Evolutionary conservation across 2,888 invertebrate genomes (phyloP).

Genomic region (Drosophila nr. perissopoda): DNA sequence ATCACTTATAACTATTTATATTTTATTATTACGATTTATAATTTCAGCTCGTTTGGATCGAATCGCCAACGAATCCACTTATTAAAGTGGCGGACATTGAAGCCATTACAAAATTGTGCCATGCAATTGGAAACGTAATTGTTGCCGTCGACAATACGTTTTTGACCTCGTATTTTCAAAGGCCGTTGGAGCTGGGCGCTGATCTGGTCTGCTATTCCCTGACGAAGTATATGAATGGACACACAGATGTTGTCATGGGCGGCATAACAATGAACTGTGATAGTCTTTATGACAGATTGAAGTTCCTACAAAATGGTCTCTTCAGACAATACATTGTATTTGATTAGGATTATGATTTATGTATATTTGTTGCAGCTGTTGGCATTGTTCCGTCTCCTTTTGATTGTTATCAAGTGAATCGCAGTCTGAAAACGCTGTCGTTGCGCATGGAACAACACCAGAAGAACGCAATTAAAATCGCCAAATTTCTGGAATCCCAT

Average conservation of each 20-base stretch:
- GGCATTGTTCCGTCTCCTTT: conserved; percentile 98
- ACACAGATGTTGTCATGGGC: conserved; percentile 99
- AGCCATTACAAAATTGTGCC: conserved; percentile 88
- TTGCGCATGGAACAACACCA: conserved; percentile 96
- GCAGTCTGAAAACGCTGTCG: conserved; percentile 96
- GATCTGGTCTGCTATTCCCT: conserved; percentile 96
- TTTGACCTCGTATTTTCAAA: conserved; percentile 95
- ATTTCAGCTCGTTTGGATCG: conserved; percentile 93
- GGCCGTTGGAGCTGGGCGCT: conserved; percentile 95
- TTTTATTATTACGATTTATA: neutral
- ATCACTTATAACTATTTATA: neutral
- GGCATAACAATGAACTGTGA: conserved; percentile 91
- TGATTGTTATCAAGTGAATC: conserved; percentile 96
- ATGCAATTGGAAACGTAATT: conserved; percentile 86
- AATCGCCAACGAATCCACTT: conserved; percentile 98
- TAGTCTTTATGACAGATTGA: conserved; percentile 89
- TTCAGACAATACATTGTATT: conserved; percentile 51
- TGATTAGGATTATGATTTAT: neutral
- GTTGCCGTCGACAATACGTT: conserved; percentile 97
- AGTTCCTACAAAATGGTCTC: conserved; percentile 94
- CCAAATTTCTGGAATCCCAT: conserved; percentile 92
- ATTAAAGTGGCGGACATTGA: conserved; percentile 95
- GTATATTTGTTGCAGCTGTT: conserved; percentile 61
- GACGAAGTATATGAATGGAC: conserved; percentile 99
- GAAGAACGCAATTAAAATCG: conserved; percentile 91